Percentiles rank a stretch among this genome's conserved stretches.
Conservation (phyloP, 2,888 invertebrate genomes). For the Tridacna crocea region DNA sequence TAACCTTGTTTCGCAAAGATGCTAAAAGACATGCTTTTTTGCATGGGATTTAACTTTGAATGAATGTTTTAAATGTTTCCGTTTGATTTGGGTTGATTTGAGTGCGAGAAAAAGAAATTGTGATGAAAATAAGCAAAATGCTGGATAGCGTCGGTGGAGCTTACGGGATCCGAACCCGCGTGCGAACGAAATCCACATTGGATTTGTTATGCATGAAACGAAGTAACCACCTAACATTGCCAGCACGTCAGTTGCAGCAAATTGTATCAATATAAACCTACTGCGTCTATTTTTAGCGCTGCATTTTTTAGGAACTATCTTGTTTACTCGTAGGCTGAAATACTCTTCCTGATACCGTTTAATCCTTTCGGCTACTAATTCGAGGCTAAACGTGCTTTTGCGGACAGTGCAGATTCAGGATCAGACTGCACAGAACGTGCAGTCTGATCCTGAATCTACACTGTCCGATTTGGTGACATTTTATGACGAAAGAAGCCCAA, state of each 20-base stretch:
- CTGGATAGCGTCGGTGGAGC: constrained; percentile 1
- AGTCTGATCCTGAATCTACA: too few relatives aligned
- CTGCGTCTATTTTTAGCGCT: background rate
- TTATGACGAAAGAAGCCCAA: too few relatives aligned
- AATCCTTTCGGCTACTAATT: background rate
- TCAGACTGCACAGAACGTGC: too few relatives aligned
- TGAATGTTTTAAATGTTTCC: too few relatives aligned
- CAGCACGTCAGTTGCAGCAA: background rate
- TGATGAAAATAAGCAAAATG: background rate
- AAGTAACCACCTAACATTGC: constrained; percentile 12
- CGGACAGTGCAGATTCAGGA: background rate
- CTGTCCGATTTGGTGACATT: too few relatives aligned
- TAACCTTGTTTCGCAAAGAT: too few relatives aligned
- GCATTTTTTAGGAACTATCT: background rate
- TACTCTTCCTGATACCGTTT: background rate
- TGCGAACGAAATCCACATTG: background rate
- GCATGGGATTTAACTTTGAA: too few relatives aligned
- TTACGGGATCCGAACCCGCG: background rate
- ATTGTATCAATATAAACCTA: background rate
- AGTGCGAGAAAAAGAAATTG: background rate
- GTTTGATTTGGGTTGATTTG: background rate
- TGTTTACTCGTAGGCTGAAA: background rate
- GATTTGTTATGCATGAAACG: background rate
- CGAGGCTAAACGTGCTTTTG: background rate
- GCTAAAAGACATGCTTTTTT: too few relatives aligned